These are phyloP conservation scores for Zelleria hepariella DNA, from an alignment of 2,888 invertebrate genomes.

Conservation along the genomic window DNA sequence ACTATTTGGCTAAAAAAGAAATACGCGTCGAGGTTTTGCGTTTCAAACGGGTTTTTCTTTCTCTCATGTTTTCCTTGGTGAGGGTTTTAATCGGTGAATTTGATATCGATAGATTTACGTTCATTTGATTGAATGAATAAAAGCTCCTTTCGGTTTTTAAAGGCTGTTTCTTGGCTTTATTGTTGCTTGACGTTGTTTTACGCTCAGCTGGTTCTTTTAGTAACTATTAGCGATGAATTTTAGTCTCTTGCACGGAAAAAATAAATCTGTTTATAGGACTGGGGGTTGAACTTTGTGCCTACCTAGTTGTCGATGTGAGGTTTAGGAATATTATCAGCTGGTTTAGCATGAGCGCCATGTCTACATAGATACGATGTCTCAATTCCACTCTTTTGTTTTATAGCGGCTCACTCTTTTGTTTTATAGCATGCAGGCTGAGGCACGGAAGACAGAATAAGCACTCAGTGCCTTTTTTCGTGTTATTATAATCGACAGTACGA, in stretches of 20 bases:
- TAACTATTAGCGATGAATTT: not conserved
- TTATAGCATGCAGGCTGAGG: too few relatives aligned
- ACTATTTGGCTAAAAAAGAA: not conserved
- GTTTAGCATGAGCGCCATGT: too few relatives aligned
- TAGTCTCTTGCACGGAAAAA: not conserved
- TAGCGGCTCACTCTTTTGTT: too few relatives aligned
- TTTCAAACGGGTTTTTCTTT: not conserved
- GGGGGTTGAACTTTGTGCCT: too few relatives aligned
- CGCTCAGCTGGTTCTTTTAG: not conserved
- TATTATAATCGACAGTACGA: too few relatives aligned
- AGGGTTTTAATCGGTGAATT: not conserved
- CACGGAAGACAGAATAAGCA: too few relatives aligned
- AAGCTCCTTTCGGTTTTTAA: not conserved
- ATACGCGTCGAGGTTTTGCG: not conserved
- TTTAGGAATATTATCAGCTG: too few relatives aligned
- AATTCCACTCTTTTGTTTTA: too few relatives aligned
- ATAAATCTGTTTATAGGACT: too few relatives aligned
- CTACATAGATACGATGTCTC: too few relatives aligned
- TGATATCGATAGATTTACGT: not conserved
- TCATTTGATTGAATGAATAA: not conserved
- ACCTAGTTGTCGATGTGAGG: too few relatives aligned
- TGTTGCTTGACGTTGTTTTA: not conserved
- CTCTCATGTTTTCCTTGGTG: not conserved
- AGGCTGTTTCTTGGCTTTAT: not conserved
- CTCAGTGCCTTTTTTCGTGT: too few relatives aligned